Evolutionary conservation across 2,888 invertebrate genomes (phyloP).

Genomic region (Philereme vetulata): DNA sequence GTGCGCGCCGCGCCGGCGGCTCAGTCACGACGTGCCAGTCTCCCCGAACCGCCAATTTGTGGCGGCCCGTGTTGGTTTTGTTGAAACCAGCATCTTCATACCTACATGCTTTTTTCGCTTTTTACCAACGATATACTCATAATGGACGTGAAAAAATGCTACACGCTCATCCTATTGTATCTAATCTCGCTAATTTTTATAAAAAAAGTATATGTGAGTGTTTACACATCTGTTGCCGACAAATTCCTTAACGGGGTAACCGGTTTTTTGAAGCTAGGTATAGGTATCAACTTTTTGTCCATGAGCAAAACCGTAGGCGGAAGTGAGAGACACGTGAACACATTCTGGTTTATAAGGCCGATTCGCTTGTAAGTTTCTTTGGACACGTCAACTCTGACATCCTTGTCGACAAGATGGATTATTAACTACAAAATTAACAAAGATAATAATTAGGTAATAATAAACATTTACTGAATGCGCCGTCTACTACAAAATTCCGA

Average conservation of each 20-base stretch:
- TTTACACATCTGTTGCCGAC: too few species aligned
- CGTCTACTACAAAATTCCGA: slow-evolving; percentile 72
- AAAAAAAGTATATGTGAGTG: too few species aligned
- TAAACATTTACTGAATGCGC: slow-evolving; percentile 69
- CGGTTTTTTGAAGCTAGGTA: too few species aligned
- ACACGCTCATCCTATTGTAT: slow-evolving; percentile 44
- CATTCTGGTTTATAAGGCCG: slow-evolving; percentile 22
- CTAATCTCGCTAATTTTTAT: neutral
- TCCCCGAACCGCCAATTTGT: slow-evolving; percentile 80
- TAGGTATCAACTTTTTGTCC: too few species aligned
- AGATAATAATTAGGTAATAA: slow-evolving; percentile 74
- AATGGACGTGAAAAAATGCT: slow-evolving; percentile 54
- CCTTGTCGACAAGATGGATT: slow-evolving; percentile 46
- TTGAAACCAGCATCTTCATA: slow-evolving; percentile 80
- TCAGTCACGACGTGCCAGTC: slow-evolving; percentile 77
- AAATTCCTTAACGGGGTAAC: too few species aligned
- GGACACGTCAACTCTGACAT: slow-evolving; percentile 35
- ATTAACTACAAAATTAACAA: slow-evolving; percentile 56
- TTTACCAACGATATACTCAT: slow-evolving; percentile 51
- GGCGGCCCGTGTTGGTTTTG: slow-evolving; percentile 82
- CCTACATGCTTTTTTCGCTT: slow-evolving; percentile 72
- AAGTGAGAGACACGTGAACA: neutral
- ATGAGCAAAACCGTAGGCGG: too few species aligned
- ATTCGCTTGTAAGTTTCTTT: slow-evolving; percentile 22
- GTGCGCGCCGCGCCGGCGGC: slow-evolving; percentile 68